Evolutionary conservation across 2,888 invertebrate species (phyloP).

Genomic region (Strigamia transsilvanica): DNA sequence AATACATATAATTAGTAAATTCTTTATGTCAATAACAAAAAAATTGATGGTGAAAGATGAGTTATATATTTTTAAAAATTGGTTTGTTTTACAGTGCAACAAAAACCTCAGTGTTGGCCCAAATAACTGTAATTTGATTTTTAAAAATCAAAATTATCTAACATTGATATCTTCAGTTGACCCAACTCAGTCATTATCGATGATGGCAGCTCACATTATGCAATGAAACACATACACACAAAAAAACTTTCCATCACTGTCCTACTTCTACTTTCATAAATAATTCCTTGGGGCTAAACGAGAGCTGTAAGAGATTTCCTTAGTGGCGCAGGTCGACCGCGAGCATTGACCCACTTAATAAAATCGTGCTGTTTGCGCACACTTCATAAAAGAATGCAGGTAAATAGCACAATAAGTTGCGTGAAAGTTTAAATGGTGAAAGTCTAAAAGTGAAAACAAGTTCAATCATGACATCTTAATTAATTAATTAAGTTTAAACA

Average conservation of each 20-base stretch:
- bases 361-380: slow-evolving; percentile 26
- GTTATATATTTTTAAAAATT: neutral
- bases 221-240: neutral
- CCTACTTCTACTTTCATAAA: slow-evolving; percentile 17
- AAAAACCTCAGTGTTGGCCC: neutral
- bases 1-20: slow-evolving; percentile 50
- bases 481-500: too few species aligned
- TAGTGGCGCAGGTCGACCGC: slow-evolving; percentile 18
- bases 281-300: slow-evolving; percentile 11
- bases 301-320: slow-evolving; percentile 23
- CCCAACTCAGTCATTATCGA: neutral
- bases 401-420: slow-evolving; percentile 26
- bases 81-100: too few species aligned
- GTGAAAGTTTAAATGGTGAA: slow-evolving; percentile 20
- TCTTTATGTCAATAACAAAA: neutral
- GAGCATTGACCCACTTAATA: slow-evolving; percentile 21
- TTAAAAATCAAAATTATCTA: neutral
- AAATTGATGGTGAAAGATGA: neutral
- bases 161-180: neutral
- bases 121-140: neutral
- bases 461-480: neutral
- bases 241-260: slow-evolving; percentile 29
- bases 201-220: neutral
- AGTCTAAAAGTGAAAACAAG: neutral
- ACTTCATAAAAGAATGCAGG: slow-evolving; percentile 1